Evolutionary conservation across 2,888 invertebrate genomes (phyloP).

Genomic region (Agrotis exclamationis): DNA sequence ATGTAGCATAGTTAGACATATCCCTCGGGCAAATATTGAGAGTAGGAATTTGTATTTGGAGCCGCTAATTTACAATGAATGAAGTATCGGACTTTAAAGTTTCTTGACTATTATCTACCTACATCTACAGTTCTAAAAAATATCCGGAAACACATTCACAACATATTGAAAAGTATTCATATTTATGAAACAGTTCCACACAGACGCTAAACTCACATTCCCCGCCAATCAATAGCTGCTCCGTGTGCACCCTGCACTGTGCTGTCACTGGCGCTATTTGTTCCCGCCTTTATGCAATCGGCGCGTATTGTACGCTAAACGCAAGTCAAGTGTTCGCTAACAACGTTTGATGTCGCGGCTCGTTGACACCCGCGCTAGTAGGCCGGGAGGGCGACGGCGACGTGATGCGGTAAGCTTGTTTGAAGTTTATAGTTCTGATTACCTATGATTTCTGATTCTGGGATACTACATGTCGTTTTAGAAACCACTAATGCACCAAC

Average conservation of each 20-base stretch:
- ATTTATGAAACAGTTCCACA: neutral
- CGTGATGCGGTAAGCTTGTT: neutral
- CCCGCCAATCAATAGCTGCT: constrained; percentile 5
- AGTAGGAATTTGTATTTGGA: neutral
- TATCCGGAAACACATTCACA: neutral
- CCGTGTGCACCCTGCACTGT: constrained; percentile 5
- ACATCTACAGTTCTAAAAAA: neutral
- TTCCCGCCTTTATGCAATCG: constrained; percentile 46
- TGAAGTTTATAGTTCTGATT: constrained; percentile 11
- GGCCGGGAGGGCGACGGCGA: neutral
- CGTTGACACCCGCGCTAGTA: constrained; percentile 6
- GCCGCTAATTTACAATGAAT: constrained; percentile 1
- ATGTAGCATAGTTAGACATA: constrained; percentile 1
- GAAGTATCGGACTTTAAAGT: neutral
- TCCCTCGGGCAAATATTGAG: constrained; percentile 9
- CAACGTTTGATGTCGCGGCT: constrained; percentile 6
- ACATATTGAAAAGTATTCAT: neutral
- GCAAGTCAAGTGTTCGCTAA: constrained; percentile 17
- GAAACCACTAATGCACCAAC: too few species aligned
- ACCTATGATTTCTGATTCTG: neutral
- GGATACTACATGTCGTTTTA: neutral
- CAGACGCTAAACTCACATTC: neutral
- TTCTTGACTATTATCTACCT: neutral
- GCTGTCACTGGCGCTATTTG: constrained; percentile 19
- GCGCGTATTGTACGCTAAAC: constrained; percentile 32